Conservation (phyloP, 2,113 vertebrate genomes). For the Platysteira castanea region DNA sequence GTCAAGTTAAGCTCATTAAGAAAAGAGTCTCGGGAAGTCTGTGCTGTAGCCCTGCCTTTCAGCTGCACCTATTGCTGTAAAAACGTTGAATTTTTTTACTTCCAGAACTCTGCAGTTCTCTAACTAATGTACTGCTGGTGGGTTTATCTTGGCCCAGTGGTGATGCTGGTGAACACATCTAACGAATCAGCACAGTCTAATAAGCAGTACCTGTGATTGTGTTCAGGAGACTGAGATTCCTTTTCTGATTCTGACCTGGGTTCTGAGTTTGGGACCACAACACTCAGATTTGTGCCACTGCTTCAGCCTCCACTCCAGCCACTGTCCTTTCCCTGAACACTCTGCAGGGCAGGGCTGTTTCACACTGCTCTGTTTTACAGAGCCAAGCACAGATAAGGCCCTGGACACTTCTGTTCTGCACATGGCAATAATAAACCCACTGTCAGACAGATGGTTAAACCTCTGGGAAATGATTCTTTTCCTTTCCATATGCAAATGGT, state of each 20-base stretch:
- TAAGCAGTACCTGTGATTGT: neutral
- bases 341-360: neutral
- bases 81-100: neutral
- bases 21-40: neutral
- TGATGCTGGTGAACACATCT: neutral
- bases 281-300: neutral
- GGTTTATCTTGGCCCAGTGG: neutral
- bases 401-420: neutral
- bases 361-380: neutral
- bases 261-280: neutral
- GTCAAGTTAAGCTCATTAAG: constrained; percentile 7
- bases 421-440: neutral
- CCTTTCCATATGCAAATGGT: neutral
- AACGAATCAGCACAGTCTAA: accelerated
- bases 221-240: neutral
- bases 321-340: accelerated
- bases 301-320: neutral
- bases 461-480: neutral
- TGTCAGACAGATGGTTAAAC: neutral
- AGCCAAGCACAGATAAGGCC: neutral
- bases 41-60: neutral
- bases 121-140: neutral
- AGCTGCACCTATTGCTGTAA: neutral
- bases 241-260: neutral
- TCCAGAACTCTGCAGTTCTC: neutral